phyloP scores from a whole-genome alignment of 64 coral and sea anemone species.

The Porites australiensis region DNA sequence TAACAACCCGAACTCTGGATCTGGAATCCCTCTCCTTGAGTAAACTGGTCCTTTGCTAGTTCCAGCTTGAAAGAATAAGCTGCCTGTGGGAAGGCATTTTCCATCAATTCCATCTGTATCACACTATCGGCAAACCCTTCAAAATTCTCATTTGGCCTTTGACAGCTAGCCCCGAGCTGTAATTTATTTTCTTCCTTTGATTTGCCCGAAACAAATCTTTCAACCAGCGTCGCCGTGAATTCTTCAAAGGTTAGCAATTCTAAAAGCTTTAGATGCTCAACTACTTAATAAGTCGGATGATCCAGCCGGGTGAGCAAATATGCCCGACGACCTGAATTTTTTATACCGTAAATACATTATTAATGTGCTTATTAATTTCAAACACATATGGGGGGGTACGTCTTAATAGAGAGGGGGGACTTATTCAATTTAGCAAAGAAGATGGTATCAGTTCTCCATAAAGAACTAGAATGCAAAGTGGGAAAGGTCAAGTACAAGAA shows the following conservation, averaged over 20 bases:
- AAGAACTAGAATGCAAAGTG: too few species aligned
- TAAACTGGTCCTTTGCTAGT: conserved; percentile 54
- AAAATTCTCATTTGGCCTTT: conserved; percentile 45
- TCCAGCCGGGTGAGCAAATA: conserved; percentile 59
- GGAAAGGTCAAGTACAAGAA: too few species aligned
- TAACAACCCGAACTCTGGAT: too few species aligned
- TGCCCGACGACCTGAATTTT: conserved; percentile 1
- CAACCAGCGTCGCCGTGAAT: conserved; percentile 37
- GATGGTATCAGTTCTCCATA: too few species aligned
- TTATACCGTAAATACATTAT: too few species aligned
- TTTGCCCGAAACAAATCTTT: conserved; percentile 65
- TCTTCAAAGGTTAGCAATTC: background rate
- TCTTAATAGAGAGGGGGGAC: too few species aligned
- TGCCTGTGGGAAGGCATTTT: conserved; percentile 57
- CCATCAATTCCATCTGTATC: conserved; percentile 21
- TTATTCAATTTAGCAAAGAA: too few species aligned
- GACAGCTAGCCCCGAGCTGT: background rate
- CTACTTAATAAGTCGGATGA: conserved; percentile 51
- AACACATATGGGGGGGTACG: too few species aligned
- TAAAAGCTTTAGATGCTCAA: too few species aligned
- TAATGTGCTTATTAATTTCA: too few species aligned
- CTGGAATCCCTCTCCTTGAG: conserved; percentile 20
- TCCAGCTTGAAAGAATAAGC: conserved; percentile 48
- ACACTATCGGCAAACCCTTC: conserved; percentile 9
- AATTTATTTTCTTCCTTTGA: conserved; percentile 55